These are phyloP conservation scores for Eospalax fontanierii DNA, from an alignment of 2,797 vertebrate genomes.

Conservation along the genomic window DNA sequence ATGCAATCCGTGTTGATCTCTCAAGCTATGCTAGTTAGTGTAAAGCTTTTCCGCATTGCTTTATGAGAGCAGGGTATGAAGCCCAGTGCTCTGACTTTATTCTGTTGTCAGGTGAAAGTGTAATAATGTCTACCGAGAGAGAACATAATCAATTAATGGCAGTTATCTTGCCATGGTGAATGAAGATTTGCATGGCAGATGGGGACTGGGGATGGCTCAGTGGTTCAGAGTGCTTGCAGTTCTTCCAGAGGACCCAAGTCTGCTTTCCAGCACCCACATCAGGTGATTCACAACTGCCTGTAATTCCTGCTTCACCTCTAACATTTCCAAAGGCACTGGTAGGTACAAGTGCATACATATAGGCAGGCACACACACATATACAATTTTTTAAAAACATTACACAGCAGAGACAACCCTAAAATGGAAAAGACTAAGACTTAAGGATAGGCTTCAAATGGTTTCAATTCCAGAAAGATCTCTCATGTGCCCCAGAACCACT, in stretches of 20 bases:
- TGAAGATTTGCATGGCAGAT: too few relatives aligned
- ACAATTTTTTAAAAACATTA: too few relatives aligned
- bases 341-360: too few relatives aligned
- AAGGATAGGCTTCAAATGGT: not conserved
- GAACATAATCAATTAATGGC: not conserved
- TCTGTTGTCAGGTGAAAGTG: not conserved
- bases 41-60: not conserved
- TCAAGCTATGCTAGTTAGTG: not conserved
- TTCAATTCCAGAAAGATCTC: not conserved
- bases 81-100: not conserved
- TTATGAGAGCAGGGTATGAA: not conserved
- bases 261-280: too few relatives aligned
- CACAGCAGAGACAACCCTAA: not conserved
- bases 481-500: not conserved
- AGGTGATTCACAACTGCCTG: too few relatives aligned
- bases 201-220: too few relatives aligned
- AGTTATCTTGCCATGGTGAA: not conserved
- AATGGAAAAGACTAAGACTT: not conserved
- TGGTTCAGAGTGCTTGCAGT: too few relatives aligned
- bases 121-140: not conserved
- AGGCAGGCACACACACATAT: too few relatives aligned
- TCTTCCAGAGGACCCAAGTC: too few relatives aligned
- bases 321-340: too few relatives aligned
- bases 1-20: not conserved
- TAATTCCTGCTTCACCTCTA: too few relatives aligned